phyloP scores from a whole-genome alignment of 2,113 vertebrate species.

The Carlito syrichta region DNA sequence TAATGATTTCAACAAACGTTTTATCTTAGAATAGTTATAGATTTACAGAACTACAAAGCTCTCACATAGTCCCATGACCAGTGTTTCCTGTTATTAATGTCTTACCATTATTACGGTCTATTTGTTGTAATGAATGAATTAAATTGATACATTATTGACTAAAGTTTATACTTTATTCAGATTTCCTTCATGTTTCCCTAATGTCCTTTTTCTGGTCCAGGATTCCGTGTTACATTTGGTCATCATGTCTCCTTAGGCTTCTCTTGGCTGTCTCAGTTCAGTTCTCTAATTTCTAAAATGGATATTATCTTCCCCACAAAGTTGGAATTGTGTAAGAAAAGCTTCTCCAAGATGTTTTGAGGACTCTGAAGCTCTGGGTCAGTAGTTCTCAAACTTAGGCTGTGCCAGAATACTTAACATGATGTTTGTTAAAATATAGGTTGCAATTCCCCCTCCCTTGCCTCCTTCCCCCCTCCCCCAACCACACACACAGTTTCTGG shows the following conservation, averaged over 20 bases:
- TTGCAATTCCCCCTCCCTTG: background rate
- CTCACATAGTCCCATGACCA: background rate
- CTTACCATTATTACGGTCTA: background rate
- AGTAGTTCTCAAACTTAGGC: background rate
- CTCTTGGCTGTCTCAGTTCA: background rate
- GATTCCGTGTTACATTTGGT: background rate
- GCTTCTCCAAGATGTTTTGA: background rate
- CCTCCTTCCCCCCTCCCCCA: fast-evolving
- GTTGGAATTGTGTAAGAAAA: background rate
- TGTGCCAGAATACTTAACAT: background rate
- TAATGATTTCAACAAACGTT: background rate
- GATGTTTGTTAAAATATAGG: background rate
- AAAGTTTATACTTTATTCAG: background rate
- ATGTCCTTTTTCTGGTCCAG: background rate
- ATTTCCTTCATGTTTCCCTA: background rate
- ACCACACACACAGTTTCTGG: background rate
- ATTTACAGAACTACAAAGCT: background rate
- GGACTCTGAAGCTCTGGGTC: background rate
- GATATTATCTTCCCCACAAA: background rate
- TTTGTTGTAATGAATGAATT: background rate
- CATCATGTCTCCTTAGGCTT: background rate
- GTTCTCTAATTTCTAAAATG: background rate
- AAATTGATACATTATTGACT: background rate
- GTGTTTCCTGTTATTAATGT: background rate
- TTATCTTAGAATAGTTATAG: slow-evolving; percentile 7